Evolutionary conservation across 1,140 invertebrate genomes (phyloP).

Genomic region (Papilio xuthus): DNA sequence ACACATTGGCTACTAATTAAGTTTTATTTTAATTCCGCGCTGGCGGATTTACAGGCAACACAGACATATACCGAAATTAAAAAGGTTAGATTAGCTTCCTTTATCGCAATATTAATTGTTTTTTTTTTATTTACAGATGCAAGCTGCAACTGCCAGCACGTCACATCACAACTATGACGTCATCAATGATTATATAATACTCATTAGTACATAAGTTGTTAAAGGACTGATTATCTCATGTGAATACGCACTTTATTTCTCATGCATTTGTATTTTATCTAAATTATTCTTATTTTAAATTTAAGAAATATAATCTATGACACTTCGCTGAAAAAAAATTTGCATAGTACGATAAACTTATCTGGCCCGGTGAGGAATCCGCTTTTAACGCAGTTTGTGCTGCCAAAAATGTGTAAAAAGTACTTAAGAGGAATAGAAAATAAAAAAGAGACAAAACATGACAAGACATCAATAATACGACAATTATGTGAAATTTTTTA

Average conservation of each 20-base stretch:
- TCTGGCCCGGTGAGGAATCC: background rate
- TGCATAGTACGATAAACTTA: background rate
- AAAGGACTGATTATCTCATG: slow-evolving; percentile 68
- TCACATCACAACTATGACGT: slow-evolving; percentile 36
- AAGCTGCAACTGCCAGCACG: slow-evolving; percentile 14
- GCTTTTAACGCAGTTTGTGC: too few relatives aligned
- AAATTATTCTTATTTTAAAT: slow-evolving; percentile 68
- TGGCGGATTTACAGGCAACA: too few relatives aligned
- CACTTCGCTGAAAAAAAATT: slow-evolving; percentile 53
- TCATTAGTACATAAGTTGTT: slow-evolving; percentile 69
- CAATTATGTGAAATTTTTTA: too few relatives aligned
- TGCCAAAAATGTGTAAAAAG: too few relatives aligned
- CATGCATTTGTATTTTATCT: slow-evolving; percentile 77
- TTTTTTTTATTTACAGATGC: slow-evolving; percentile 28
- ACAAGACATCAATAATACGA: background rate
- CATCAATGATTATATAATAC: slow-evolving; percentile 61
- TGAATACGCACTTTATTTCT: slow-evolving; percentile 67
- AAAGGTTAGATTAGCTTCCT: too few relatives aligned
- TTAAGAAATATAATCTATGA: slow-evolving; percentile 49
- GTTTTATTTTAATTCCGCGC: too few relatives aligned
- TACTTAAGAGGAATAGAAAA: too few relatives aligned
- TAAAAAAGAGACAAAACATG: background rate
- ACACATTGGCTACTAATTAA: too few relatives aligned
- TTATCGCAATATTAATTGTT: background rate
- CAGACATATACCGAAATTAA: too few relatives aligned